Percentiles rank a stretch among this genome's conserved stretches.
Conservation (phyloP, 2,888 invertebrate genomes). For the Panzeria rudis region DNA sequence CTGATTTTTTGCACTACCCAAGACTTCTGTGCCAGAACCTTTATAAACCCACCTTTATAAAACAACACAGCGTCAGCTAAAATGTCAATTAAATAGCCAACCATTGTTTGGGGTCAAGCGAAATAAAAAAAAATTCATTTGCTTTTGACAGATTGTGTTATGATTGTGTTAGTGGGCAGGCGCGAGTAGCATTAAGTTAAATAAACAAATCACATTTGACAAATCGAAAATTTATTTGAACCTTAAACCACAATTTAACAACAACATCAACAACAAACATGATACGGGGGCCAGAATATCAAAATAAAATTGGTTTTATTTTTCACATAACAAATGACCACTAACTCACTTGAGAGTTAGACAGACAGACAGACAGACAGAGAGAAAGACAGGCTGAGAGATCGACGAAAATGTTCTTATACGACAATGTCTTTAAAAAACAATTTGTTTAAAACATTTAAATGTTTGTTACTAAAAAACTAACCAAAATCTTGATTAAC, state of each 20-base stretch:
- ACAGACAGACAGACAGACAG: conserved; percentile 13
- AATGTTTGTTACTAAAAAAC: conserved; percentile 45
- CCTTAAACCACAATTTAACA: conserved; percentile 53
- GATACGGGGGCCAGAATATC: conserved; percentile 25
- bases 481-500: conserved; percentile 57
- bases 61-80: conserved; percentile 19
- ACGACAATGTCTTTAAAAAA: conserved; percentile 41
- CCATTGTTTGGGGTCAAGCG: conserved; percentile 42
- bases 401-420: conserved; percentile 40
- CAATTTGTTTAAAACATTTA: conserved; percentile 60
- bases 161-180: conserved; percentile 56
- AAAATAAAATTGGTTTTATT: conserved; percentile 50
- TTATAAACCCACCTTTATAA: conserved; percentile 14
- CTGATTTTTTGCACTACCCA: background rate
- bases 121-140: background rate
- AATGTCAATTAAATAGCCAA: conserved; percentile 33
- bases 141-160: conserved; percentile 60
- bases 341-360: conserved; percentile 1
- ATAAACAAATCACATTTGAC: conserved; percentile 71
- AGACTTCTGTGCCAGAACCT: conserved; percentile 20
- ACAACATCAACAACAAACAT: background rate
- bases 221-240: conserved; percentile 68
- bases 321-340: conserved; percentile 52
- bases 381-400: background rate
- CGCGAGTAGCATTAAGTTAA: conserved; percentile 39